Conservation (phyloP, 2,888 invertebrate species). For the Tenthredo mesomela region DNA sequence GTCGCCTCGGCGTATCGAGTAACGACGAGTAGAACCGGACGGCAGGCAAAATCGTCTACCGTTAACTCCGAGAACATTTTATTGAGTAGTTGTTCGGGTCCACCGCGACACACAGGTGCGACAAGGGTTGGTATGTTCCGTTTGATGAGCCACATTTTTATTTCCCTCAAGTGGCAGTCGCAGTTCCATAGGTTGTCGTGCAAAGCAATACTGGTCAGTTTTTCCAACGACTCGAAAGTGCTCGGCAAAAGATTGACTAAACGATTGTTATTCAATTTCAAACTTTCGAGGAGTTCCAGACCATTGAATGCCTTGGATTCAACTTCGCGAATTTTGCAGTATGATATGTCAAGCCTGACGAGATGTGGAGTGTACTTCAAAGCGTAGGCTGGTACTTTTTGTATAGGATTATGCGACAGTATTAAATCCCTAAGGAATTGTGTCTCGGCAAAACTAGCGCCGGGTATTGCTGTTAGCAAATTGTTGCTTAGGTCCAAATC, state of each 20-base stretch:
- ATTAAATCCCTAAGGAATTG: slow-evolving; percentile 91
- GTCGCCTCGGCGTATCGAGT: slow-evolving; percentile 89
- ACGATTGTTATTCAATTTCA: slow-evolving; percentile 91
- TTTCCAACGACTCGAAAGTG: slow-evolving; percentile 87
- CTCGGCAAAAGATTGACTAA: slow-evolving; percentile 86
- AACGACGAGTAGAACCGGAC: slow-evolving; percentile 88
- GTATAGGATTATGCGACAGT: slow-evolving; percentile 90
- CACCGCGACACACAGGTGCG: slow-evolving; percentile 87
- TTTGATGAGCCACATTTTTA: slow-evolving; percentile 90
- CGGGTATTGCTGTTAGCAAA: slow-evolving; percentile 89
- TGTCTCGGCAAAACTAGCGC: slow-evolving; percentile 88
- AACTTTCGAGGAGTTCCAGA: slow-evolving; percentile 86
- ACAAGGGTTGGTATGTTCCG: slow-evolving; percentile 89
- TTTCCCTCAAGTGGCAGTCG: slow-evolving; percentile 90
- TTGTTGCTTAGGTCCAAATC: slow-evolving; percentile 94
- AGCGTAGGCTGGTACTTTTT: slow-evolving; percentile 87
- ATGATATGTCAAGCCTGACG: slow-evolving; percentile 91
- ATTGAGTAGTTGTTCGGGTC: slow-evolving; percentile 85
- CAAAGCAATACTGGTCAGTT: slow-evolving; percentile 89
- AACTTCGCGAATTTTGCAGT: slow-evolving; percentile 89
- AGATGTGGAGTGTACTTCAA: slow-evolving; percentile 88
- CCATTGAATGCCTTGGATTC: slow-evolving; percentile 89
- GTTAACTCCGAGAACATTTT: slow-evolving; percentile 88
- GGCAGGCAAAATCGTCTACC: slow-evolving; percentile 92
- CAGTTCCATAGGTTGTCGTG: slow-evolving; percentile 95